A percentile compares a stretch with the other conserved stretches of the same genome.
These are phyloP conservation scores for Gadus macrocephalus DNA, from an alignment of 2,113 vertebrate species.

Conservation along the genomic window DNA sequence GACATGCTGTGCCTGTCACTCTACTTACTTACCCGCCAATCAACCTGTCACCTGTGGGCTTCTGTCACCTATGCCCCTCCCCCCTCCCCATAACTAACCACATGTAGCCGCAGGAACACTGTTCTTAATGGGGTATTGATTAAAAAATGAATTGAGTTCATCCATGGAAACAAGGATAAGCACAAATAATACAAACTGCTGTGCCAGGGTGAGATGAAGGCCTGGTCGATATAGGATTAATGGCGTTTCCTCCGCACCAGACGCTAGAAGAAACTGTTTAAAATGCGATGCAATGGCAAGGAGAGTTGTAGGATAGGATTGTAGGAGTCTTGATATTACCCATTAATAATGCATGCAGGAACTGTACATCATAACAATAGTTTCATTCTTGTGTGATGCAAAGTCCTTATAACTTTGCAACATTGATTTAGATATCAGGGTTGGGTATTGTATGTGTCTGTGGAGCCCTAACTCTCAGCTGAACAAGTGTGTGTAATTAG, in stretches of 20 bases:
- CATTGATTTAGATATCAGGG: too few relatives aligned
- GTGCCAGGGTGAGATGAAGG: slow-evolving; percentile 41
- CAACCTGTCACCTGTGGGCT: slow-evolving; percentile 15
- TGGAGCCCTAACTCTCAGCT: background rate
- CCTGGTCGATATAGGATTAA: slow-evolving; percentile 67
- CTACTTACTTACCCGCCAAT: slow-evolving; percentile 47
- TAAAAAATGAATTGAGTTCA: slow-evolving; percentile 63
- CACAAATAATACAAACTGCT: slow-evolving; percentile 64
- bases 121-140: slow-evolving; percentile 70
- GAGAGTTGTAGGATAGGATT: slow-evolving; percentile 10
- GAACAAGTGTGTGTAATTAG: background rate
- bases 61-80: slow-evolving; percentile 8
- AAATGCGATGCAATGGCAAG: too few relatives aligned
- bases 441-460: too few relatives aligned
- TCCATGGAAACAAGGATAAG: slow-evolving; percentile 48
- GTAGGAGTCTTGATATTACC: slow-evolving; percentile 3
- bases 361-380: slow-evolving; percentile 7
- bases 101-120: slow-evolving; percentile 40
- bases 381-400: too few relatives aligned
- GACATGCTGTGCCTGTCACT: slow-evolving; percentile 38
- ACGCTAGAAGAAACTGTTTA: slow-evolving; percentile 22
- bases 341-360: slow-evolving; percentile 7
- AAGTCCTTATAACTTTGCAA: too few relatives aligned
- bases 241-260: slow-evolving; percentile 40
- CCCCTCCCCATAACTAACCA: slow-evolving; percentile 10